phyloP scores from a whole-genome alignment of 2,888 invertebrate species.

The Penaeus monodon region DNA sequence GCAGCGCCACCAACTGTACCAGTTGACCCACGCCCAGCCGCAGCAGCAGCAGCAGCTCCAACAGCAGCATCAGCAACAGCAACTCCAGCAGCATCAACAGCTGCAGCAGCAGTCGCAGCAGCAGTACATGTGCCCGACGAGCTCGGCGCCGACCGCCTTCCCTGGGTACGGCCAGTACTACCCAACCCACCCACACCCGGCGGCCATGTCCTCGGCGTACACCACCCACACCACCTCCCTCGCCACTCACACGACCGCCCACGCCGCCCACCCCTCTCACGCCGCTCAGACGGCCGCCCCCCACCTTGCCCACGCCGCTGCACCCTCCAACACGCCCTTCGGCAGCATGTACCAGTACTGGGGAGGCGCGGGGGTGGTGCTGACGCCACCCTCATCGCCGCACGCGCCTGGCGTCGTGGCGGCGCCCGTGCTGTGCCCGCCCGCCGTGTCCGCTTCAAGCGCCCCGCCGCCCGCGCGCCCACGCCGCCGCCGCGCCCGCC shows the following conservation, averaged over 20 bases:
- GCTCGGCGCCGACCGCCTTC: not conserved
- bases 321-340: not conserved
- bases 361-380: constrained; percentile 55
- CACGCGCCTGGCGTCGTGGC: constrained; percentile 52
- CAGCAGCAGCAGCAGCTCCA: not conserved
- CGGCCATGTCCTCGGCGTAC: not conserved
- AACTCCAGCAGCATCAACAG: not conserved
- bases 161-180: not conserved
- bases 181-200: not conserved
- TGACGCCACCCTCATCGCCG: constrained; percentile 60
- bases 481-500: constrained; percentile 55
- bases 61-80: not conserved
- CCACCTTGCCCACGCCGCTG: not conserved
- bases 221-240: constrained; percentile 2
- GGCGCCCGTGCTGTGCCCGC: constrained; percentile 50
- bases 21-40: not conserved
- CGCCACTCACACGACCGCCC: not conserved
- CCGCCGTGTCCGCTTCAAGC: constrained; percentile 22
- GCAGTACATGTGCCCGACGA: not conserved
- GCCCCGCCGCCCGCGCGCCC: constrained; percentile 15
- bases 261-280: not conserved
- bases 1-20: not conserved
- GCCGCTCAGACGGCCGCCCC: not conserved
- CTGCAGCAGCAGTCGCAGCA: not conserved
- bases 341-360: constrained; percentile 54